These are phyloP conservation scores for Cecropterus lyciades DNA, from an alignment of 1,140 invertebrate genomes.

Conservation along the genomic window DNA sequence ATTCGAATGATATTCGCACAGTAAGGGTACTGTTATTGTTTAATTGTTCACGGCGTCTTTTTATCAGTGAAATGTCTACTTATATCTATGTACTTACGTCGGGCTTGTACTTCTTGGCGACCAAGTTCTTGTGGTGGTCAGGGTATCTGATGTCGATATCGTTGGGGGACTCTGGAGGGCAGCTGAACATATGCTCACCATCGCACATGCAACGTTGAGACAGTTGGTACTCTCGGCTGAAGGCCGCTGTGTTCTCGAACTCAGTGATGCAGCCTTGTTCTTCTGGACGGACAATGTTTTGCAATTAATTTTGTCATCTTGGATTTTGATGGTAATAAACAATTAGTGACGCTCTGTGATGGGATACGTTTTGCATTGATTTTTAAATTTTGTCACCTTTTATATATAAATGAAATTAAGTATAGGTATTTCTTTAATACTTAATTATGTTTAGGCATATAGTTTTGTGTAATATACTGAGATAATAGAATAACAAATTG, in stretches of 20 bases:
- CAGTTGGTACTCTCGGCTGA: constrained; percentile 97
- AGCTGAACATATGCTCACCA: constrained; percentile 99
- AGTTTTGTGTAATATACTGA: no score
- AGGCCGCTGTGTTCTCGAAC: constrained; percentile 98
- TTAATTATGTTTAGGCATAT: no score
- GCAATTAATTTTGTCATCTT: not conserved
- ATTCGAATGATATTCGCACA: no score
- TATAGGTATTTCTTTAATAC: no score
- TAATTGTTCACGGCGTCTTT: no score
- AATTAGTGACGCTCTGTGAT: no score
- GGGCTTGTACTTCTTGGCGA: constrained; percentile 92
- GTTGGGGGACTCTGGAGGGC: constrained; percentile 77
- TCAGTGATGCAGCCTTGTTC: constrained; percentile 95
- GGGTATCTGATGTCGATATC: constrained; percentile 81
- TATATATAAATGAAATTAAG: no score
- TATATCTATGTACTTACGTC: constrained; percentile 75
- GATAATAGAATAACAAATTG: no score
- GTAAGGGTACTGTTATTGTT: no score
- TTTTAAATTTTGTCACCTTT: no score
- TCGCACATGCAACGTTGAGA: constrained; percentile 99
- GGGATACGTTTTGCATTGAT: no score
- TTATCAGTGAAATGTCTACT: no score
- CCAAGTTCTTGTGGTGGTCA: constrained; percentile 87
- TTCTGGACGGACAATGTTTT: constrained; percentile 66
- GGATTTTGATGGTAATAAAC: not conserved